Evolutionary conservation across 2,113 vertebrate species (phyloP).

Genomic region (Aphyosemion australe): DNA sequence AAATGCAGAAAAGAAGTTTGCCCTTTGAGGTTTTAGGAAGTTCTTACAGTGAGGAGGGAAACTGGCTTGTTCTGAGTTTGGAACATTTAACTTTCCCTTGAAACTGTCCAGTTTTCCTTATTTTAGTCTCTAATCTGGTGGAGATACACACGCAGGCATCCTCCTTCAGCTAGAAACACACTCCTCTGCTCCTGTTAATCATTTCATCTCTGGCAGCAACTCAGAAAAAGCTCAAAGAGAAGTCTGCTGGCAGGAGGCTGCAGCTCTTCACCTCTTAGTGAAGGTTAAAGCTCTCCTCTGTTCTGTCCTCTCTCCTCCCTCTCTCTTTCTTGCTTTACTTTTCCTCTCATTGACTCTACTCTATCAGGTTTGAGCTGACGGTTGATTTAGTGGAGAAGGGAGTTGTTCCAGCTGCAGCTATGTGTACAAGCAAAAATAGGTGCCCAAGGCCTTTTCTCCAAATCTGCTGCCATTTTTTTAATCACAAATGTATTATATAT

Average conservation of each 20-base stretch:
- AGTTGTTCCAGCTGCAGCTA: too few relatives aligned
- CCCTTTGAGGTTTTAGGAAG: constrained; percentile 11
- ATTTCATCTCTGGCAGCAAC: constrained; percentile 73
- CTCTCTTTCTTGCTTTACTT: background rate
- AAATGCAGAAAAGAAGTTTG: constrained; percentile 8
- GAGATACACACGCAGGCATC: constrained; percentile 5
- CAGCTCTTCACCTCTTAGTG: constrained; percentile 68
- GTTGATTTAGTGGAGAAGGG: too few relatives aligned
- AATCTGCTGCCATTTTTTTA: too few relatives aligned
- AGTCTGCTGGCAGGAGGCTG: constrained; percentile 70
- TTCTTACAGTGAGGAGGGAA: constrained; percentile 13
- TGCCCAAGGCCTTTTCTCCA: too few relatives aligned
- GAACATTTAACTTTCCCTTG: background rate
- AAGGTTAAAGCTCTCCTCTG: constrained; percentile 64
- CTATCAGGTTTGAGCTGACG: too few relatives aligned
- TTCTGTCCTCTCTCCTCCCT: constrained; percentile 31
- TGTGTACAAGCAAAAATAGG: too few relatives aligned
- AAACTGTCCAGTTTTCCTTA: background rate
- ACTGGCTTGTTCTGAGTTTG: constrained; percentile 7
- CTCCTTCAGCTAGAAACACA: constrained; percentile 20
- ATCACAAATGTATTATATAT: too few relatives aligned
- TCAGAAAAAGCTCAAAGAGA: constrained; percentile 73
- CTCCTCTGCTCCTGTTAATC: constrained; percentile 65
- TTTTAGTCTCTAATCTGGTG: background rate
- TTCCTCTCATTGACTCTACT: background rate